Evolutionary conservation across 2,888 invertebrate species (phyloP).

Genomic region (Drosophila seclusa): DNA sequence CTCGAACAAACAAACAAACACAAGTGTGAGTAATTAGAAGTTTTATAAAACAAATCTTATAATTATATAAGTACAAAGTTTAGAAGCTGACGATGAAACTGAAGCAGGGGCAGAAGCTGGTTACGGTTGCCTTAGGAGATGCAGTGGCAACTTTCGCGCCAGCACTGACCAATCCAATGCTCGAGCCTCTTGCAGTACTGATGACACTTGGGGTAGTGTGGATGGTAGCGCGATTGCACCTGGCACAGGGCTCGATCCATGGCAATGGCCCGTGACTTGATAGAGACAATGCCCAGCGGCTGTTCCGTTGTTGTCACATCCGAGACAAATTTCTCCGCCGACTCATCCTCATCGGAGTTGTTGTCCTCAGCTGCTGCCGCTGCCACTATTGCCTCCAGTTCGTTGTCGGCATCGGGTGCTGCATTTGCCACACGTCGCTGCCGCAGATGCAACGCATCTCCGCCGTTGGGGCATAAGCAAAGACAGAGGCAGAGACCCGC

Average conservation of each 20-base stretch:
- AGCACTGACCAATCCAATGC: conserved; percentile 84
- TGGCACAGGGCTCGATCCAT: conserved; percentile 78
- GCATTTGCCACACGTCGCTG: conserved; percentile 44
- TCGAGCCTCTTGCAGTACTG: conserved; percentile 80
- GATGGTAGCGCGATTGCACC: conserved; percentile 76
- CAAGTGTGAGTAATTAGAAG: conserved; percentile 21
- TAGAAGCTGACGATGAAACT: not conserved
- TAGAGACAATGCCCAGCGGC: conserved; percentile 68
- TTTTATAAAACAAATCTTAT: conserved; percentile 27
- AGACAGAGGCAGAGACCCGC: conserved; percentile 25
- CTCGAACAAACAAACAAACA: conserved; percentile 7
- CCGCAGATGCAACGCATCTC: conserved; percentile 14
- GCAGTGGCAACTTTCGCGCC: conserved; percentile 81
- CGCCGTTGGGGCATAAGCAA: conserved; percentile 4
- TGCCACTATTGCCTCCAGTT: not conserved
- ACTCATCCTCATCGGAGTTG: not conserved
- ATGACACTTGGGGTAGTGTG: conserved; percentile 82
- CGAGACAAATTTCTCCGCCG: conserved; percentile 28
- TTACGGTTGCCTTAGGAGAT: conserved; percentile 64
- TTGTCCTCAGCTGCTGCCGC: not conserved
- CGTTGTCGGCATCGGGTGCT: conserved; percentile 4
- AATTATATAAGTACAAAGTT: conserved; percentile 32
- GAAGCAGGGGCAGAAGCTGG: not conserved
- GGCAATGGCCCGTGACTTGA: conserved; percentile 80
- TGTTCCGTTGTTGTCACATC: conserved; percentile 38